Conservation (phyloP, 2,797 vertebrate species). For the Darevskia mixta region DNA sequence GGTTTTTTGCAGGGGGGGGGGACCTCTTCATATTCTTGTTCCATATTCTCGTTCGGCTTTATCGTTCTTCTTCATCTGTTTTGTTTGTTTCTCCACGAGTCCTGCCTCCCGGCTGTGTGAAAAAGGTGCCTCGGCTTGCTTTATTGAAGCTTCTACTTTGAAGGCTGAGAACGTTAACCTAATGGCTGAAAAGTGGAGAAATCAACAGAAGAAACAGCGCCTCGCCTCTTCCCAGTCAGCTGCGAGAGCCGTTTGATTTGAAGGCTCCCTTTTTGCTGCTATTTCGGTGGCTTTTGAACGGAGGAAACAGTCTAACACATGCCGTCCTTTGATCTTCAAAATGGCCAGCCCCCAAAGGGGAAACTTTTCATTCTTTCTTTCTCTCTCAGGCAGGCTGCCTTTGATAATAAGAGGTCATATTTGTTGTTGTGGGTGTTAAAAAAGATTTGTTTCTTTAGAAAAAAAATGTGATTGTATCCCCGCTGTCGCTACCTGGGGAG, state of each 20-base stretch:
- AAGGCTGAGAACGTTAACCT: conserved; percentile 2
- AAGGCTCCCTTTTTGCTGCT: conserved; percentile 3
- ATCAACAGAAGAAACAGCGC: background rate
- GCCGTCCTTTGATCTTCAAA: conserved; percentile 26
- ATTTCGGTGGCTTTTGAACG: background rate
- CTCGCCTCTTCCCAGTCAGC: background rate
- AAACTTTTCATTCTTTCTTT: background rate
- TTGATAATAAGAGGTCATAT: conserved; percentile 10
- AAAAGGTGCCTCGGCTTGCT: background rate
- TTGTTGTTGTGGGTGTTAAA: conserved; percentile 3
- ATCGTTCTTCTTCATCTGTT: background rate
- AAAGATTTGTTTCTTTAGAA: background rate
- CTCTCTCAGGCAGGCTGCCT: too few relatives aligned
- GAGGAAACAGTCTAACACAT: background rate
- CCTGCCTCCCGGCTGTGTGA: background rate
- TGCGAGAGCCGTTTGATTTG: background rate
- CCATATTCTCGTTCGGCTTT: background rate
- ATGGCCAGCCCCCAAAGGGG: background rate
- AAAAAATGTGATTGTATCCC: background rate
- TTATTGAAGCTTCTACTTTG: background rate
- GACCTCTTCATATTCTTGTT: background rate
- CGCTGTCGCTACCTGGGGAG: background rate
- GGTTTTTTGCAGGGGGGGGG: too few relatives aligned
- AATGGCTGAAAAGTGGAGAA: conserved; percentile 9
- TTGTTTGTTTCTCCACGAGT: background rate